A percentile compares a stretch with the other conserved stretches of the same genome.
Evolutionary conservation across 2,113 vertebrate species (phyloP).

Genomic region (Alouatta palliata): DNA sequence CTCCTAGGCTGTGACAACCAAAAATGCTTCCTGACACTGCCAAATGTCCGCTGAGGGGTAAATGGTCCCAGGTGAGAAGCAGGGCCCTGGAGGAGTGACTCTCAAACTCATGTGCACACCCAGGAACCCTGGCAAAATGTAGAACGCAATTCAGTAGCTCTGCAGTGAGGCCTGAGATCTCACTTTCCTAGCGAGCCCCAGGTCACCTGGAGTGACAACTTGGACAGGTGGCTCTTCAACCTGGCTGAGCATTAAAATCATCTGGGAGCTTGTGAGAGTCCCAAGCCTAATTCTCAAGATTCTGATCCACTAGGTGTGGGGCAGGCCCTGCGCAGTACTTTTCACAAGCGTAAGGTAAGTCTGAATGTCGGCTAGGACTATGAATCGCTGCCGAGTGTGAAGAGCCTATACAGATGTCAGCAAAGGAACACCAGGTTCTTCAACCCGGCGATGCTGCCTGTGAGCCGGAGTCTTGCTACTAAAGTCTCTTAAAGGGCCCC

Average conservation of each 20-base stretch:
- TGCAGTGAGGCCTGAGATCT: not conserved
- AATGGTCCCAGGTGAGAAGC: not conserved
- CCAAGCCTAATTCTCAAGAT: not conserved
- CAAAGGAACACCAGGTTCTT: not conserved
- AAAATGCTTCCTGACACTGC: not conserved
- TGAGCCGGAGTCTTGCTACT: not conserved
- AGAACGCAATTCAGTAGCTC: not conserved
- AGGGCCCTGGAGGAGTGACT: not conserved
- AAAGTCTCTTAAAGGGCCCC: not conserved
- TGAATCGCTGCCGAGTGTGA: fast-evolving
- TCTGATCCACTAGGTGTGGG: not conserved
- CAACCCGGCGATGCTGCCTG: not conserved
- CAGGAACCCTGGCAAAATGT: not conserved
- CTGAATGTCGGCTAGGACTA: not conserved
- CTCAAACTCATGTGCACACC: not conserved
- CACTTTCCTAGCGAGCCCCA: not conserved
- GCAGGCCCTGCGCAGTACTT: no score
- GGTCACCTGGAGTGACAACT: not conserved
- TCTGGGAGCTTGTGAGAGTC: not conserved
- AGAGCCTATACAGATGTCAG: not conserved
- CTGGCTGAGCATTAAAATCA: no score
- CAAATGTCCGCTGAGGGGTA: not conserved
- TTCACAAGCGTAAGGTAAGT: not conserved
- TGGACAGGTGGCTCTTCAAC: fast-evolving
- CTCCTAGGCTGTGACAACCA: not conserved